These are phyloP conservation scores for Drosophila flavopinicola DNA, from an alignment of 2,888 invertebrate species.

Conservation along the genomic window DNA sequence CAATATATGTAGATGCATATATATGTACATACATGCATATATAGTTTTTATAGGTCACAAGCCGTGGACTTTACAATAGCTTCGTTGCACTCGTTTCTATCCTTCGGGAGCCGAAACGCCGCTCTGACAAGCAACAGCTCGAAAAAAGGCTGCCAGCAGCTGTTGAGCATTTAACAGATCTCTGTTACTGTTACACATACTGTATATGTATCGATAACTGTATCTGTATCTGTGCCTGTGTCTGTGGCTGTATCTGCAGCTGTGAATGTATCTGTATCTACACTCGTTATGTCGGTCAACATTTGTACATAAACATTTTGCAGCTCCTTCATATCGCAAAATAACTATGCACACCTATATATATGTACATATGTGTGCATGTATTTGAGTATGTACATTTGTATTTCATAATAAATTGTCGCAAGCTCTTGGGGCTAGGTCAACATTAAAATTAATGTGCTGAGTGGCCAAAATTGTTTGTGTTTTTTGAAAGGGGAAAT, in stretches of 20 bases:
- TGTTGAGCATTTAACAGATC: conserved; percentile 40
- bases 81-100: conserved; percentile 70
- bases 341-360: not conserved
- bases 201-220: conserved; percentile 18
- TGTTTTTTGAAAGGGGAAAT: conserved; percentile 10
- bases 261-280: conserved; percentile 40
- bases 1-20: conserved; percentile 11
- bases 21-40: not conserved
- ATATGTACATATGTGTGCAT: conserved; percentile 1
- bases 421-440: conserved; percentile 44
- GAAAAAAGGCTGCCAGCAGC: conserved; percentile 26
- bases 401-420: conserved; percentile 48
- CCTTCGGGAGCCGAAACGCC: conserved; percentile 51
- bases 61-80: conserved; percentile 50
- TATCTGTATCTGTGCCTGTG: conserved; percentile 37
- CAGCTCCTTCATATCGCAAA: not conserved
- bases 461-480: conserved; percentile 22
- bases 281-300: conserved; percentile 45
- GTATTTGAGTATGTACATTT: conserved; percentile 1
- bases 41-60: conserved; percentile 64
- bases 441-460: conserved; percentile 34
- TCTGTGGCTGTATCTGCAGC: conserved; percentile 9
- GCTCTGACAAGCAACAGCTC: conserved; percentile 2
- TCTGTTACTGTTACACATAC: conserved; percentile 21
- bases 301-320: conserved; percentile 15